phyloP scores from a whole-genome alignment of 53 echinoderm and acorn worm genomes.

The Holothuria scabra region DNA sequence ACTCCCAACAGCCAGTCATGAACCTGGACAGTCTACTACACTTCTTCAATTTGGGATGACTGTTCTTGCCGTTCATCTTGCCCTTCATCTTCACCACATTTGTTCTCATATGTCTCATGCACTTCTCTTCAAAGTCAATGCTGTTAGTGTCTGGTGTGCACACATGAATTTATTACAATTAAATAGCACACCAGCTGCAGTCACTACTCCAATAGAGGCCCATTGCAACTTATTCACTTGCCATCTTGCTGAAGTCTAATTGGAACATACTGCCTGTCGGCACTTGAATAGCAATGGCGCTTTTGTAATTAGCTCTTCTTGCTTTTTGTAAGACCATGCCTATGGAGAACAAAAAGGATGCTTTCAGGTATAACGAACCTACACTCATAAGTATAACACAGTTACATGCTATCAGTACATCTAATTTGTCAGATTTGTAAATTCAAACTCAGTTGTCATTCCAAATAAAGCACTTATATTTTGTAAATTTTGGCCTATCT shows the following conservation, averaged over 20 bases:
- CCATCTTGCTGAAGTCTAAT: neutral
- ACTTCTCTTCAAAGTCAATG: conserved; percentile 6
- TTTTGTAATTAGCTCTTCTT: conserved; percentile 8
- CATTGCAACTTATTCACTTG: neutral
- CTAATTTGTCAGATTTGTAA: no score
- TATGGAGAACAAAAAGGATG: neutral
- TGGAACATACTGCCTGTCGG: neutral
- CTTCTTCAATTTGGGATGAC: no score
- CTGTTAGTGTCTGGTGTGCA: conserved; percentile 22
- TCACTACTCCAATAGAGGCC: conserved; percentile 9
- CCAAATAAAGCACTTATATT: no score
- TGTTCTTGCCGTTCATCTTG: no score
- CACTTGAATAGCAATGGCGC: conserved; percentile 30
- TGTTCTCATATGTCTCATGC: neutral
- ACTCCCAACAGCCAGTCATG: no score
- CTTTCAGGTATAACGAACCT: no score
- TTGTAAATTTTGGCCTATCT: no score
- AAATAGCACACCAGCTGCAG: conserved; percentile 36
- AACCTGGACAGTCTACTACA: no score
- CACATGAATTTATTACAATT: conserved; percentile 10
- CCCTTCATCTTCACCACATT: neutral
- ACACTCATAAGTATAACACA: no score
- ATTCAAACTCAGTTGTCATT: no score
- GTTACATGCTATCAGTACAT: no score
- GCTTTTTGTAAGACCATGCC: conserved; percentile 8